Conservation (phyloP, 2,888 invertebrate species). For the Hyppa rectilinea region DNA sequence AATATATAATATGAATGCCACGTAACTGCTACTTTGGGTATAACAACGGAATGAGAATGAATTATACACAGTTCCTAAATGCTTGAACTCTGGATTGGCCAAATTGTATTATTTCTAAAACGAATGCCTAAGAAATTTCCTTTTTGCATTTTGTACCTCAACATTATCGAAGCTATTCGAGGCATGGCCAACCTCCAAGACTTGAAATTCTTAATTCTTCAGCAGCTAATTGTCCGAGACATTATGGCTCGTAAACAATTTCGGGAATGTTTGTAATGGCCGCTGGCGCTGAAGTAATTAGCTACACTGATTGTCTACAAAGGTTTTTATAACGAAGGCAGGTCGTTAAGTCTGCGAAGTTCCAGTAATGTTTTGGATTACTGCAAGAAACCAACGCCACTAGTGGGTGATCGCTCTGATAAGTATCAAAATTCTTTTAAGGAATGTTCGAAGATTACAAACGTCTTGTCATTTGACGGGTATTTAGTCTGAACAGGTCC, state of each 20-base stretch:
- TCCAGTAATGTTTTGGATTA: conserved; percentile 7
- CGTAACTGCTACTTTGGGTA: not conserved
- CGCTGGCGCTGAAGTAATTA: conserved; percentile 33
- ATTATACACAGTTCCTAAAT: not conserved
- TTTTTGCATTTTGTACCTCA: not conserved
- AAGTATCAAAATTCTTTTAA: not conserved
- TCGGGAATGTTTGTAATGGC: conserved; percentile 20
- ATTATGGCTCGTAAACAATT: conserved; percentile 43
- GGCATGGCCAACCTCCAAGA: not conserved
- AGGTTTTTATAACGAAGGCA: conserved; percentile 20
- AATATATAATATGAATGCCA: not conserved
- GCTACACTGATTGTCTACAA: conserved; percentile 16
- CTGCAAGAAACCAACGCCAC: not conserved
- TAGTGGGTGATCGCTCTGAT: not conserved
- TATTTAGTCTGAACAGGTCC: too few species aligned
- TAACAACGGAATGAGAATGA: not conserved
- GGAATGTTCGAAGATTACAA: not conserved
- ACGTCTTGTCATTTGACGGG: not conserved
- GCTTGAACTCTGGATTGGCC: not conserved
- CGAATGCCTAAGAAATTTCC: not conserved
- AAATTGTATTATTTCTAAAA: not conserved
- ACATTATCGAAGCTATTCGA: conserved; percentile 12
- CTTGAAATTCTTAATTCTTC: conserved; percentile 2
- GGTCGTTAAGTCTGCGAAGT: conserved; percentile 13
- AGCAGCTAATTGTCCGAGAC: conserved; percentile 17